These are phyloP conservation scores for Calameuta idolon DNA, from an alignment of 2,888 invertebrate genomes.

Conservation along the genomic window DNA sequence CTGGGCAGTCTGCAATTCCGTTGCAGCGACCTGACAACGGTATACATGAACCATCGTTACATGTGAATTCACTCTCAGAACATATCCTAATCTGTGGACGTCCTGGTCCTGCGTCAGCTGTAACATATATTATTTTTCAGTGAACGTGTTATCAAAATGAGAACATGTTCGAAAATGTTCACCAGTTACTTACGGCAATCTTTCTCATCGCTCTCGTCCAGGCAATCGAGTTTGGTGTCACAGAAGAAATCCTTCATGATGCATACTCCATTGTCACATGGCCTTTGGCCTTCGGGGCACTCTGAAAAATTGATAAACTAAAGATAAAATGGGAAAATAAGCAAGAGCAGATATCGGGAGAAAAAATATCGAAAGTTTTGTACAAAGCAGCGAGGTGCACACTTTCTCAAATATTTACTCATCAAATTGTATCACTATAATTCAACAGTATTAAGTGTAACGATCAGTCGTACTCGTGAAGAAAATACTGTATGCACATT, in stretches of 20 bases:
- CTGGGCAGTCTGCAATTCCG: slow-evolving; percentile 70
- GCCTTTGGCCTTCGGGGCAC: slow-evolving; percentile 68
- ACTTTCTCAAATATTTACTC: neutral
- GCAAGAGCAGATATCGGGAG: neutral
- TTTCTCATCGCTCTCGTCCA: slow-evolving; percentile 73
- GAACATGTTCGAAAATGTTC: too few relatives aligned
- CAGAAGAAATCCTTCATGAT: slow-evolving; percentile 72
- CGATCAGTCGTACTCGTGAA: neutral
- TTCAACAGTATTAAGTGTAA: neutral
- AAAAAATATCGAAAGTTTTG: slow-evolving; percentile 9
- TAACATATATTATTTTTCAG: neutral
- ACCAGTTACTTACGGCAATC: slow-evolving; percentile 69
- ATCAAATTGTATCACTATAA: neutral
- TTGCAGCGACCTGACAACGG: slow-evolving; percentile 68
- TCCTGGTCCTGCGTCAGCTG: neutral
- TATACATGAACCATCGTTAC: slow-evolving; percentile 71
- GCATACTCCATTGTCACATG: slow-evolving; percentile 72
- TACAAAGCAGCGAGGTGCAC: slow-evolving; percentile 33
- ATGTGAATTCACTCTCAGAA: slow-evolving; percentile 68
- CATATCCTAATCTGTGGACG: slow-evolving; percentile 46
- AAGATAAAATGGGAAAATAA: neutral
- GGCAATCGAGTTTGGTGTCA: slow-evolving; percentile 73
- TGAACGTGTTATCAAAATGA: too few relatives aligned
- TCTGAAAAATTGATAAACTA: slow-evolving; percentile 34
- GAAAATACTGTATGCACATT: slow-evolving; percentile 36